Base-by-base conservation (phyloP, 2,888 invertebrate species). In the Agriopis leucophaearia region DNA sequence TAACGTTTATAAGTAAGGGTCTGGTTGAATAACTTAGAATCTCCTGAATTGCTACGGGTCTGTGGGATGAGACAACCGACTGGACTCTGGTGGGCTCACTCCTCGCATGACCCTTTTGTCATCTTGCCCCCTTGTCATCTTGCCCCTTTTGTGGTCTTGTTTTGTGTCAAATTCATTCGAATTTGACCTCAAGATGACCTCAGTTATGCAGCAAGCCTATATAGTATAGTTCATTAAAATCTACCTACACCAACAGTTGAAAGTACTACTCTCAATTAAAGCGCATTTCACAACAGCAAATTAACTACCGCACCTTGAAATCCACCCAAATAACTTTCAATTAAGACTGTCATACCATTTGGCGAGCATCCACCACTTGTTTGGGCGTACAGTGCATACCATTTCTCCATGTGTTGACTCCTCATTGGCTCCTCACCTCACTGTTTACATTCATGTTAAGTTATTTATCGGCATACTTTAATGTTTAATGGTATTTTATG, bases 381-480 rank as follows among this genome's bases (percentile, higher is more conserved):
- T 65, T 69, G 65, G 65, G 72, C 58, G 56, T 64, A 65, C 47
- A 64, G 55, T 78, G 70, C 73, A 76, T 70, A 69, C 66, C 72
- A 77, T 79, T 78, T 75, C 74, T 73, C 66, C 27, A 8, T 44
- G 55, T 0, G 7, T 71, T 81, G 83, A 83, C 77, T 63, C 0
- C 0, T 0, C 64, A 75, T 71, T 81, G 83, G 81, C 77, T 63
- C 0, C 0, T 0, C 64, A 75, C 77, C 75, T 75, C 62, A 44
- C 63, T 71, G 57, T 68, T 72, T 73, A 79, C 72, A 59, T 70
- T 60, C 59, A 50, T 66, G 70, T 74, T 67, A 67, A 69, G 66
- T 70, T 67, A 51, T 51, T 51, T 35, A 51, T 51, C n/a, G n/a
- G 35, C 51, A 51, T n/a, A 51, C 51, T 35, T n/a, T n/a, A 18